Conservation (phyloP, 2,888 invertebrate genomes). For the Trissolcus brochymenae region DNA sequence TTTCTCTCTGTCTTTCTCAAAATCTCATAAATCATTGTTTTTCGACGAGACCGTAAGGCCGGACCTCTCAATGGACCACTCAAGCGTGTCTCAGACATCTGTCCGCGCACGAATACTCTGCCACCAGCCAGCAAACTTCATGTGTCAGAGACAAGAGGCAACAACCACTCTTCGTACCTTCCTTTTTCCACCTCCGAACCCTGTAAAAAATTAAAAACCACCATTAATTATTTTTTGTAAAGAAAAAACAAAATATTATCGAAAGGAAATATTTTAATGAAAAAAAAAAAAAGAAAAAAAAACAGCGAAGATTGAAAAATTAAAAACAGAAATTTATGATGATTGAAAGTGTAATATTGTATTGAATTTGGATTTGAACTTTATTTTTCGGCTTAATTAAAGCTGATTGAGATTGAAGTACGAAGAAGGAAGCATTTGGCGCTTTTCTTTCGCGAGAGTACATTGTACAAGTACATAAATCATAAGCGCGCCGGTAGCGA, state of each 20-base stretch:
- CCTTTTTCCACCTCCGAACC: background rate
- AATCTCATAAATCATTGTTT: constrained; percentile 55
- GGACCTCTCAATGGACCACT: constrained; percentile 66
- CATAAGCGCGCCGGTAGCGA: constrained; percentile 65
- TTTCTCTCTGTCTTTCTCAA: too few relatives aligned
- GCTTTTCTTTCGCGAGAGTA: constrained; percentile 25
- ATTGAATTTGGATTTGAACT: too few relatives aligned
- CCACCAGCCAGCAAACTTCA: constrained; percentile 8
- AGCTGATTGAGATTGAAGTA: background rate
- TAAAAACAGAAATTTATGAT: too few relatives aligned
- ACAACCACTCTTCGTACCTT: constrained; percentile 49
- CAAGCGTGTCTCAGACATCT: constrained; percentile 69
- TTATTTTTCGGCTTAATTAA: background rate
- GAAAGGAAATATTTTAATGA: too few relatives aligned
- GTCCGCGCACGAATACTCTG: constrained; percentile 43
- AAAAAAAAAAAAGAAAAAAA: too few relatives aligned
- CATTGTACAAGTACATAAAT: constrained; percentile 58
- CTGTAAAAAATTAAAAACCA: background rate
- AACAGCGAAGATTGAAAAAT: too few relatives aligned
- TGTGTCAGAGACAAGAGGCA: constrained; percentile 28
- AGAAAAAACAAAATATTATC: too few relatives aligned
- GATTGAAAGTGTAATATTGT: too few relatives aligned
- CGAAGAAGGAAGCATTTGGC: constrained; percentile 26
- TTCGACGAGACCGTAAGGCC: constrained; percentile 50
- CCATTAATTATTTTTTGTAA: background rate